Conservation (phyloP, 1,140 invertebrate species). For the Aplysia californica region DNA sequence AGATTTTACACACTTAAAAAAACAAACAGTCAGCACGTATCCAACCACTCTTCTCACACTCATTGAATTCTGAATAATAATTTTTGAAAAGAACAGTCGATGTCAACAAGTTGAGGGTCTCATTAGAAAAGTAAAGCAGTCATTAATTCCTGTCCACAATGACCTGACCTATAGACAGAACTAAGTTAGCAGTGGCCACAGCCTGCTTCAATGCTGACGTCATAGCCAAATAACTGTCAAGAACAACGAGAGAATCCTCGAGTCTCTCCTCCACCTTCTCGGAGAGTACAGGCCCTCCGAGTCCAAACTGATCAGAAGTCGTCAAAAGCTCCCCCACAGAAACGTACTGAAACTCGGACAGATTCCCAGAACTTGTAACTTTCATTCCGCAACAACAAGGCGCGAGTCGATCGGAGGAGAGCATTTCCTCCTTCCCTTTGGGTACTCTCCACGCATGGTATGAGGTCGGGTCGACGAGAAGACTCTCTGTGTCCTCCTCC, state of each 20-base stretch:
- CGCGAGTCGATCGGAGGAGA: not conserved
- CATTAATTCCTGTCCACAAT: slow-evolving; percentile 11
- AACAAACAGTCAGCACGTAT: no score
- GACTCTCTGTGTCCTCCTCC: not conserved
- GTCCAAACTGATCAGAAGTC: no score
- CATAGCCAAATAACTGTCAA: not conserved
- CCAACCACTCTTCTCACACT: no score
- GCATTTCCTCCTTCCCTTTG: not conserved
- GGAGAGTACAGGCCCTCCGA: not conserved
- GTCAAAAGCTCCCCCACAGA: no score
- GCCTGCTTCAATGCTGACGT: not conserved
- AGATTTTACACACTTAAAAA: no score
- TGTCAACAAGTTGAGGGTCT: no score
- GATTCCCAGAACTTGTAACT: no score
- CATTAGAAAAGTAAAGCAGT: no score
- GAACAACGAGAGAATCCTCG: not conserved
- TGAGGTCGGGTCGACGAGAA: slow-evolving; percentile 2
- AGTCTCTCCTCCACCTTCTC: not conserved
- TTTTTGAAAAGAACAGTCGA: no score
- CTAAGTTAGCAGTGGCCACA: not conserved
- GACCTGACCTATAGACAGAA: slow-evolving; percentile 1
- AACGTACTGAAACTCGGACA: no score
- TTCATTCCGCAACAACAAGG: slow-evolving; percentile 18
- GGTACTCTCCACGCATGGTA: slow-evolving; percentile 19
- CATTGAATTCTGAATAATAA: no score